A percentile compares a stretch with the other conserved stretches of the same genome.
Conservation (phyloP, 2,113 vertebrate species). For the Podiceps cristatus region DNA sequence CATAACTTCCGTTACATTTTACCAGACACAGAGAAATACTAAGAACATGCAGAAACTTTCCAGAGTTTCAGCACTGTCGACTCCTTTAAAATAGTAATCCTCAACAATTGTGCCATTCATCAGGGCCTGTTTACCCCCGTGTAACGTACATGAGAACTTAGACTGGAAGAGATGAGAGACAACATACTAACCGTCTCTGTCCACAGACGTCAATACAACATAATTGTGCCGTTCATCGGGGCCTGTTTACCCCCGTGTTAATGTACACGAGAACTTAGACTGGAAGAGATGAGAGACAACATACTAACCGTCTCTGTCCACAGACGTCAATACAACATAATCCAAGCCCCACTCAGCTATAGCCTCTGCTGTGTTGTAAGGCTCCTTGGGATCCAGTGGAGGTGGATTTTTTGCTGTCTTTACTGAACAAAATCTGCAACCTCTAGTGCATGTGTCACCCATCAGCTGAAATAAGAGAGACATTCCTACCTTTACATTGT, state of each 20-base stretch:
- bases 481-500: not conserved
- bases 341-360: slow-evolving; percentile 95
- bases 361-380: slow-evolving; percentile 90
- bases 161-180: not conserved
- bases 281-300: not conserved
- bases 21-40: not conserved
- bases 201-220: slow-evolving; percentile 94
- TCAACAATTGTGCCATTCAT: not conserved
- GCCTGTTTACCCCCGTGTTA: fast-evolving
- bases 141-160: fast-evolving
- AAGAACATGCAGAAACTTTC: not conserved
- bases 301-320: slow-evolving; percentile 93
- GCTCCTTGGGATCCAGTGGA: slow-evolving; percentile 88
- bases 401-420: slow-evolving; percentile 91
- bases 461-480: slow-evolving; percentile 84
- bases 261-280: fast-evolving
- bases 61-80: not conserved
- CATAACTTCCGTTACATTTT: not conserved
- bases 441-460: slow-evolving; percentile 97
- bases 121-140: fast-evolving
- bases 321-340: slow-evolving; percentile 96
- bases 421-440: slow-evolving; percentile 96
- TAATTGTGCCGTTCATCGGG: fast-evolving
- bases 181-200: slow-evolving; percentile 89
- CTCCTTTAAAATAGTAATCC: not conserved